Conservation (phyloP, 2,888 invertebrate genomes). For the Iselma pallidipennis region DNA sequence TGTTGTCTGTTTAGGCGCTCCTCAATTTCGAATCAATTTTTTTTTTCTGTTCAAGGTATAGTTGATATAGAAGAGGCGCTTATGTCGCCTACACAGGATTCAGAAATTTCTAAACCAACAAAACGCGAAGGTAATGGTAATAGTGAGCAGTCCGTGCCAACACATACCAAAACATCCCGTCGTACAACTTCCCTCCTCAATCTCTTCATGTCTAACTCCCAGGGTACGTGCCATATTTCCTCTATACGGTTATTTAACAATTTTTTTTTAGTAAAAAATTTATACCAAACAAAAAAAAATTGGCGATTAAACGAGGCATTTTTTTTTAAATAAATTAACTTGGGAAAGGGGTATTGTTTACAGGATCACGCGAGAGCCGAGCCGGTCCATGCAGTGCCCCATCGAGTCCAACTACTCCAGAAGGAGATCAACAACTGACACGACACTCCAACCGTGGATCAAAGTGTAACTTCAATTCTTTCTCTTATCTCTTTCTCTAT, state of each 20-base stretch:
- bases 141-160: slow-evolving; percentile 56
- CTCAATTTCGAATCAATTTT: not conserved
- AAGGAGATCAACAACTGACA: slow-evolving; percentile 65
- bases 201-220: slow-evolving; percentile 94
- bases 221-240: slow-evolving; percentile 66
- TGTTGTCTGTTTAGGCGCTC: too few species aligned
- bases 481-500: not conserved
- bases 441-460: slow-evolving; percentile 81
- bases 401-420: slow-evolving; percentile 72
- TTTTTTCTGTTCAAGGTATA: slow-evolving; percentile 41
- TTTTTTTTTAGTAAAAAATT: too few species aligned
- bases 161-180: slow-evolving; percentile 79
- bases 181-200: slow-evolving; percentile 93
- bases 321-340: slow-evolving; percentile 55
- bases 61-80: slow-evolving; percentile 51
- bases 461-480: slow-evolving; percentile 66
- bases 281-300: not conserved
- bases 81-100: slow-evolving; percentile 48
- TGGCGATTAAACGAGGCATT: too few species aligned
- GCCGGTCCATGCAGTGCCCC: slow-evolving; percentile 62
- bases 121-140: slow-evolving; percentile 68
- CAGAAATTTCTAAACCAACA: slow-evolving; percentile 58
- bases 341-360: slow-evolving; percentile 72
- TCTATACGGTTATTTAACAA: not conserved
- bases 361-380: slow-evolving; percentile 62